A percentile compares a stretch with the other conserved stretches of the same genome.
These are phyloP conservation scores for Aselliscus stoliczkanus DNA, from an alignment of 2,797 vertebrate species.

Conservation along the genomic window DNA sequence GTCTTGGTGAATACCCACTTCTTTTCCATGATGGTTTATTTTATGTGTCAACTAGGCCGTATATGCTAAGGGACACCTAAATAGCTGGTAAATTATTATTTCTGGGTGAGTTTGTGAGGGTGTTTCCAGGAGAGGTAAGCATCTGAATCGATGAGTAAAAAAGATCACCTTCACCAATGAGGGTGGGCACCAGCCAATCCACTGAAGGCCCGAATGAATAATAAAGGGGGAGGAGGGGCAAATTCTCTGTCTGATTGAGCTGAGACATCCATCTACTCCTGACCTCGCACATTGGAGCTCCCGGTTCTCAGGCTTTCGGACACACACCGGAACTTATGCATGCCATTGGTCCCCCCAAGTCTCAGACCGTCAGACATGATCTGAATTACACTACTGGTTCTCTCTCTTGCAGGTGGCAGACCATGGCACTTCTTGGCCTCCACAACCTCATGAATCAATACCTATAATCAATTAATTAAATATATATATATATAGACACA, in stretches of 20 bases:
- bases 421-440: background rate
- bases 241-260: background rate
- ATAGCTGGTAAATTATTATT: background rate
- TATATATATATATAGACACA: too few species aligned
- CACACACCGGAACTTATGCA: background rate
- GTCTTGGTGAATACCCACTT: background rate
- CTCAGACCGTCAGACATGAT: background rate
- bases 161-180: background rate
- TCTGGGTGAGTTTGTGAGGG: background rate
- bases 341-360: too few species aligned
- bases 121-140: background rate
- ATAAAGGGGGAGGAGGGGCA: background rate
- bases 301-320: background rate
- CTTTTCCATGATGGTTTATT: background rate
- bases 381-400: background rate
- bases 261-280: background rate
- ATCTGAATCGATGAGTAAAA: background rate
- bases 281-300: too few species aligned
- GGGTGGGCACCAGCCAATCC: background rate
- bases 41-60: background rate
- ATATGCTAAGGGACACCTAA: background rate
- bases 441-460: background rate
- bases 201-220: background rate
- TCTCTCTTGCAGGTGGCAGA: background rate
- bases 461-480: background rate